These are phyloP conservation scores for Toxotes jaculatrix DNA, from an alignment of 2,113 vertebrate species.

Conservation along the genomic window DNA sequence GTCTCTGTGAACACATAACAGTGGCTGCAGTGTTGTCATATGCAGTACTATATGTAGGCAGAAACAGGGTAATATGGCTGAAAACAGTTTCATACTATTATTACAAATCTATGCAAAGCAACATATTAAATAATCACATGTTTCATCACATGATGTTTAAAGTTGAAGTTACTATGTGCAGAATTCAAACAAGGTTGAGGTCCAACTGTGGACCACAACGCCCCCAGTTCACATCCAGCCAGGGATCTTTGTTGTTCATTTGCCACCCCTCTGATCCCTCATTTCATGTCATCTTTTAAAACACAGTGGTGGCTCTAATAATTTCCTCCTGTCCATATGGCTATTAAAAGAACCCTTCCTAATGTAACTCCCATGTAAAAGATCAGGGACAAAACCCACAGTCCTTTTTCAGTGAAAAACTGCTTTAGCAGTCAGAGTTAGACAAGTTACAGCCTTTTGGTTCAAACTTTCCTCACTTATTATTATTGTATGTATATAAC, in stretches of 20 bases:
- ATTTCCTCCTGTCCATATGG: background rate
- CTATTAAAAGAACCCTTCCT: background rate
- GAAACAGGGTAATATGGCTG: background rate
- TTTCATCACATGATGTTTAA: too few relatives aligned
- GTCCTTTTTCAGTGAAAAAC: too few relatives aligned
- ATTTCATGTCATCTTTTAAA: background rate
- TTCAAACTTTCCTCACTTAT: background rate
- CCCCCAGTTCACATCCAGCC: too few relatives aligned
- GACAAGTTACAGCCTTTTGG: background rate
- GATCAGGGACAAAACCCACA: too few relatives aligned
- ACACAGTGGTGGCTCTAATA: background rate
- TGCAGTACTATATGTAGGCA: background rate
- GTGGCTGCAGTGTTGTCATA: slow-evolving; percentile 4
- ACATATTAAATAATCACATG: background rate
- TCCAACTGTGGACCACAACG: too few relatives aligned
- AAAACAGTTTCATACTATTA: background rate
- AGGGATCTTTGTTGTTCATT: too few relatives aligned
- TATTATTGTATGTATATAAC: background rate
- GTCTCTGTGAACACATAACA: slow-evolving; percentile 15
- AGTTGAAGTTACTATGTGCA: too few relatives aligned
- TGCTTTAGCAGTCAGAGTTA: background rate
- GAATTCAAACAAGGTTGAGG: background rate
- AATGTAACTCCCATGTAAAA: too few relatives aligned
- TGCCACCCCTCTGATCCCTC: too few relatives aligned
- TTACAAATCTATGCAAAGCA: background rate